Base-by-base conservation (phyloP, 2,797 vertebrate species). In the Enteromius trimaculatus region DNA sequence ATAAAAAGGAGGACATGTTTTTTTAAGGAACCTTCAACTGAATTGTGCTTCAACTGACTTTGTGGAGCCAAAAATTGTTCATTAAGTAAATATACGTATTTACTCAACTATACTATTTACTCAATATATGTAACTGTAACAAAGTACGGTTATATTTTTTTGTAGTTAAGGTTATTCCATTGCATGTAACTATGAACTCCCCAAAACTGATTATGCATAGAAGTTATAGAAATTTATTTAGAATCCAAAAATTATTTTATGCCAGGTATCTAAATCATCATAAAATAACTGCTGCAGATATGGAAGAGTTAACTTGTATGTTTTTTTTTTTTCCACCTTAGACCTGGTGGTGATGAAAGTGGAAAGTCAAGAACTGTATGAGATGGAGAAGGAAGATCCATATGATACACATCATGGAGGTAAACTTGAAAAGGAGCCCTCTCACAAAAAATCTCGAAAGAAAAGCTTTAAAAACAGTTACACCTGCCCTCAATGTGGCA, bases 271-370 rank as follows among this genome's bases (percentile, higher is more conserved):
- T n/a, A 68, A 69, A 42, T 7, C 1, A 44, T 16, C 11, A 7
- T 69, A 23, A 23, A 44, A 16, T 23, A 71, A 49, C 23, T 71
- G 23, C 26, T 47, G 42, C 23, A 17, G n/a, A n/a, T 9, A n/a
- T 39, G 34, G 6, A 2, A 68, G 29, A 6, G 70, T 74, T 74
- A 51, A 74, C 70, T 21, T 51, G 47, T 34, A 34, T 31, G 21
- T 31, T 51, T 51, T 31, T 3, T 0, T 51, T 72, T 74, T 31
- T 72, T 34, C 31, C 5, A 51, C 17, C 9, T 31, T 34, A 74
- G 70, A 74, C 10, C 47, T 74, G 47, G 70, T 74, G 26, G 70
- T 72, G 17, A 53, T 74, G 70, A 74, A 74, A 74, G 70, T 74
- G 17, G 70, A 74, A 29, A 74, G 47, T 53, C 70, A 74, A 74